Conservation (phyloP, 2,797 vertebrate genomes). For the Coccyzus lansbergi region DNA sequence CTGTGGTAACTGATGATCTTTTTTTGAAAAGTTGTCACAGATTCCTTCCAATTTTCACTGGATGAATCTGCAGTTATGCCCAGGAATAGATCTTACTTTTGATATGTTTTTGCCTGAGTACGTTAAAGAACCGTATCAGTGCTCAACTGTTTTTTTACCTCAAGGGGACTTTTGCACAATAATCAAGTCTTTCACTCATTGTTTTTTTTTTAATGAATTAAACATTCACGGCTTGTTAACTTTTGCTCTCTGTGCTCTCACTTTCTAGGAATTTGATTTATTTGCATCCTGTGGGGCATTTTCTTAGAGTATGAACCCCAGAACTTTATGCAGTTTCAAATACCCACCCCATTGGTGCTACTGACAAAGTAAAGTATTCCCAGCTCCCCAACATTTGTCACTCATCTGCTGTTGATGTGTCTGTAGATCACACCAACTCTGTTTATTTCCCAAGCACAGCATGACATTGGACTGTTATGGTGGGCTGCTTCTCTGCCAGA, state of each 20-base stretch:
- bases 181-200: neutral
- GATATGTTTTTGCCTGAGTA: neutral
- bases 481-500: neutral
- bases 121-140: neutral
- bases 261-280: neutral
- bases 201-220: neutral
- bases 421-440: neutral
- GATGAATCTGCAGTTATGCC: neutral
- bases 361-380: neutral
- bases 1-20: neutral
- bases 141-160: neutral
- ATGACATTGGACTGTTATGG: accelerated
- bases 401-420: neutral
- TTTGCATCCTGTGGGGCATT: neutral
- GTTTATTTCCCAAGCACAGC: neutral
- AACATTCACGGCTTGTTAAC: neutral
- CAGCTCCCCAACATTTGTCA: neutral
- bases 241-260: neutral
- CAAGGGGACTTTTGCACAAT: neutral
- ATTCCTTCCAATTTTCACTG: neutral
- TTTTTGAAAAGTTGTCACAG: neutral
- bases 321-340: neutral
- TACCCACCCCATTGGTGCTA: neutral
- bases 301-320: neutral
- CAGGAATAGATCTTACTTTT: neutral